These are phyloP conservation scores for Alsophila aescularia DNA, from an alignment of 2,888 invertebrate genomes.

Conservation along the genomic window DNA sequence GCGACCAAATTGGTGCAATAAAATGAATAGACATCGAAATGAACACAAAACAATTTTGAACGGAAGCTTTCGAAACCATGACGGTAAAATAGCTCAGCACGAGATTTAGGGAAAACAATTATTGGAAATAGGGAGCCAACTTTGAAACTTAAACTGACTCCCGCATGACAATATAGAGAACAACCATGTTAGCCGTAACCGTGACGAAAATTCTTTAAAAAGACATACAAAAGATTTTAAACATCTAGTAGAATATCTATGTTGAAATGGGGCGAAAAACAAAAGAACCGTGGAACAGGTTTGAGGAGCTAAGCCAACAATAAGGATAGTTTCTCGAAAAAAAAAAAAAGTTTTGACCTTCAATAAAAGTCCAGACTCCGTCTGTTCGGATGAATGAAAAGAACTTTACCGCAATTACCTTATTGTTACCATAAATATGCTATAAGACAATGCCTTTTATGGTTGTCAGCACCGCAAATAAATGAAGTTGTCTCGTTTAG, in stretches of 20 bases:
- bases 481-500: constrained; percentile 48
- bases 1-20: constrained; percentile 25
- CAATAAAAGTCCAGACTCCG: constrained; percentile 61
- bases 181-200: constrained; percentile 60
- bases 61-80: constrained; percentile 59
- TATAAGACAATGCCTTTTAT: constrained; percentile 65
- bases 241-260: constrained; percentile 20
- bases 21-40: constrained; percentile 43
- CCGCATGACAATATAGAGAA: constrained; percentile 54
- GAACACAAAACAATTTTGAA: constrained; percentile 44
- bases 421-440: constrained; percentile 71
- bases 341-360: constrained; percentile 60
- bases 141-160: constrained; percentile 57
- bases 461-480: constrained; percentile 73
- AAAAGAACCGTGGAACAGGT: constrained; percentile 40
- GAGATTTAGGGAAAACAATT: constrained; percentile 54
- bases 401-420: constrained; percentile 70
- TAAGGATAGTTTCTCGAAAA: constrained; percentile 57
- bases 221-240: constrained; percentile 31
- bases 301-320: constrained; percentile 55
- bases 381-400: constrained; percentile 60
- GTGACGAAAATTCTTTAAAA: constrained; percentile 61
- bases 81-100: constrained; percentile 59
- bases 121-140: constrained; percentile 58
- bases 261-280: constrained; percentile 43